Evolutionary conservation across 1,140 invertebrate genomes (phyloP).

Genomic region (Orius laevigatus): DNA sequence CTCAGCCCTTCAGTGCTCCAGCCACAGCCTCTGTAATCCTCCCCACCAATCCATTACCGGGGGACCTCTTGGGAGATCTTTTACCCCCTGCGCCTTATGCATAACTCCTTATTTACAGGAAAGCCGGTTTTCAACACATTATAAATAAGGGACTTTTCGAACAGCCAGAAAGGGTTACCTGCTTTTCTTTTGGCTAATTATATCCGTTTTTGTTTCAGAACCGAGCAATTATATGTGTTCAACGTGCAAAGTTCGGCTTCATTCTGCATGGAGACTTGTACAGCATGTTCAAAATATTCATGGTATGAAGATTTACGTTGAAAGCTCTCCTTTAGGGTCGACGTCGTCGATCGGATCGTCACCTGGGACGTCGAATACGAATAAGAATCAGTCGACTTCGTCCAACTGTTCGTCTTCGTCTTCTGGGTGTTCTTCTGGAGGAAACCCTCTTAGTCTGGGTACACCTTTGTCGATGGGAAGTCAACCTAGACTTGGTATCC

Average conservation of each 20-base stretch:
- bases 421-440: conserved; percentile 23
- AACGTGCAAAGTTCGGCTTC: conserved; percentile 76
- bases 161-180: neutral
- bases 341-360: conserved; percentile 26
- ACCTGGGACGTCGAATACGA: conserved; percentile 30
- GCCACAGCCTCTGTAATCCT: too few relatives aligned
- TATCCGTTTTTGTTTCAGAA: conserved; percentile 58
- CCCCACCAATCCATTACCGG: too few relatives aligned
- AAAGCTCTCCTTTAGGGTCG: conserved; percentile 33
- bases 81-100: too few relatives aligned
- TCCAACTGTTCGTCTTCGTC: conserved; percentile 32
- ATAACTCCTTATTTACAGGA: too few relatives aligned
- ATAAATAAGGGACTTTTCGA: neutral
- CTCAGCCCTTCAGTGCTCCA: too few relatives aligned
- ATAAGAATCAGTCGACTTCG: conserved; percentile 35
- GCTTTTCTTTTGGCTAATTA: neutral
- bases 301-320: conserved; percentile 83
- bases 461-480: conserved; percentile 27
- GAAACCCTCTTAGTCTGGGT: conserved; percentile 30
- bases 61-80: too few relatives aligned
- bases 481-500: conserved; percentile 28
- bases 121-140: too few relatives aligned
- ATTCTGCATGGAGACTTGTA: conserved; percentile 83
- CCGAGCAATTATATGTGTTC: conserved; percentile 86
- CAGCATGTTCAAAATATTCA: conserved; percentile 89